A percentile compares a stretch with the other conserved stretches of the same genome.
phyloP scores from a whole-genome alignment of 2,888 invertebrate species.

The Morpho helenor region DNA sequence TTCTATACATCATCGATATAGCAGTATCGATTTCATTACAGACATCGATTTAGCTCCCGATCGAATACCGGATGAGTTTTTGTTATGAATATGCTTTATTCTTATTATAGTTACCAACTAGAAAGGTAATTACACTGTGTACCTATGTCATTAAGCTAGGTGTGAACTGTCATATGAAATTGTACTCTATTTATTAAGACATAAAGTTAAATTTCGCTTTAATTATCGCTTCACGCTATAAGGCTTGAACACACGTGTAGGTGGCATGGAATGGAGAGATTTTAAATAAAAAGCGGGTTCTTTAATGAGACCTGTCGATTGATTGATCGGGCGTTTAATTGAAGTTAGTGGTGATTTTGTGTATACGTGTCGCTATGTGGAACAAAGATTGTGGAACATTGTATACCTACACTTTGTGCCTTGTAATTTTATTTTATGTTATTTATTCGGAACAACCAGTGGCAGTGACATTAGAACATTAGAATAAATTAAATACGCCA shows the following conservation, averaged over 20 bases:
- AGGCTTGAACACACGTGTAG: constrained; percentile 33
- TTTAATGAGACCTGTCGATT: constrained; percentile 39
- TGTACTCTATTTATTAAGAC: background rate
- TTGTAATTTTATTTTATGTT: too few relatives aligned
- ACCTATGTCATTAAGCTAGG: constrained; percentile 30
- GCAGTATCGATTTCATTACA: constrained; percentile 70
- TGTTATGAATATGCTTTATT: constrained; percentile 45
- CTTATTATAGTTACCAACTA: constrained; percentile 52
- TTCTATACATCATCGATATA: constrained; percentile 49
- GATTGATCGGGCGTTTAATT: constrained; percentile 45
- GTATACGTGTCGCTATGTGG: constrained; percentile 23
- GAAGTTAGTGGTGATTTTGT: constrained; percentile 36
- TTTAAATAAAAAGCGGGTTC: constrained; percentile 38
- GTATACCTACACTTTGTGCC: background rate
- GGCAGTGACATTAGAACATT: too few relatives aligned
- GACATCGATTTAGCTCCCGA: constrained; percentile 51
- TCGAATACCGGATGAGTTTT: constrained; percentile 58
- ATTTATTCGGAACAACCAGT: too few relatives aligned
- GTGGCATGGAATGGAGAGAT: constrained; percentile 38
- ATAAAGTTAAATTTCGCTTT: constrained; percentile 13
- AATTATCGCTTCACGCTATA: constrained; percentile 9
- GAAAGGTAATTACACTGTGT: constrained; percentile 56
- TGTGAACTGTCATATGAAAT: background rate
- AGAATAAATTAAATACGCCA: too few relatives aligned
- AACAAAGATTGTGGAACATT: constrained; percentile 5